phyloP scores from a whole-genome alignment of 2,797 vertebrate species.

The Ambastaia sidthimunki region DNA sequence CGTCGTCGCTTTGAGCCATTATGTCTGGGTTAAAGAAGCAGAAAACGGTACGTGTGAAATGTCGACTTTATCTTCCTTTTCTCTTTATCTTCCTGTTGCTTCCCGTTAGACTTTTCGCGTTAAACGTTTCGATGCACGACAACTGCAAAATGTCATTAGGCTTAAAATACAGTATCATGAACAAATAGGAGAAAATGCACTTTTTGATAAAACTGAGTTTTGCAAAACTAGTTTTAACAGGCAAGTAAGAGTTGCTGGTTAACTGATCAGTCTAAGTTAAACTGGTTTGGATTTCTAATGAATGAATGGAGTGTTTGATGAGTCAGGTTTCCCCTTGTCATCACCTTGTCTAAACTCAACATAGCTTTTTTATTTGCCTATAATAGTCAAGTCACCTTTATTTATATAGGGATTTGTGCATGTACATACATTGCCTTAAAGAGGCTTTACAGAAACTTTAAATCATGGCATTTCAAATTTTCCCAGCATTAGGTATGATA shows the following conservation, averaged over 20 bases:
- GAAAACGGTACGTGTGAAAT: slow-evolving; percentile 53
- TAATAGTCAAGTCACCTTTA: too few relatives aligned
- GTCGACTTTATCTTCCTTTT: too few relatives aligned
- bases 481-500: too few relatives aligned
- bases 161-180: neutral
- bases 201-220: neutral
- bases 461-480: too few relatives aligned
- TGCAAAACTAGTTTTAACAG: neutral
- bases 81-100: neutral
- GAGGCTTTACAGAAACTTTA: too few relatives aligned
- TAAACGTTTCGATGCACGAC: neutral
- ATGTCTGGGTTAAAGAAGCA: slow-evolving; percentile 61
- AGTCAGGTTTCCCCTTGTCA: neutral
- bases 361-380: neutral
- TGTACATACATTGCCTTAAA: too few relatives aligned
- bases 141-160: neutral
- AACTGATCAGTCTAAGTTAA: neutral
- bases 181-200: too few relatives aligned
- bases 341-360: neutral
- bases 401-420: too few relatives aligned
- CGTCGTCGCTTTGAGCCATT: neutral
- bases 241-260: neutral
- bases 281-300: neutral
- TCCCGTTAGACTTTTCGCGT: neutral
- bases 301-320: neutral